Percentiles rank a stretch among this genome's conserved stretches.
Evolutionary conservation across 2,888 invertebrate genomes (phyloP).

Genomic region (Meta bourneti): DNA sequence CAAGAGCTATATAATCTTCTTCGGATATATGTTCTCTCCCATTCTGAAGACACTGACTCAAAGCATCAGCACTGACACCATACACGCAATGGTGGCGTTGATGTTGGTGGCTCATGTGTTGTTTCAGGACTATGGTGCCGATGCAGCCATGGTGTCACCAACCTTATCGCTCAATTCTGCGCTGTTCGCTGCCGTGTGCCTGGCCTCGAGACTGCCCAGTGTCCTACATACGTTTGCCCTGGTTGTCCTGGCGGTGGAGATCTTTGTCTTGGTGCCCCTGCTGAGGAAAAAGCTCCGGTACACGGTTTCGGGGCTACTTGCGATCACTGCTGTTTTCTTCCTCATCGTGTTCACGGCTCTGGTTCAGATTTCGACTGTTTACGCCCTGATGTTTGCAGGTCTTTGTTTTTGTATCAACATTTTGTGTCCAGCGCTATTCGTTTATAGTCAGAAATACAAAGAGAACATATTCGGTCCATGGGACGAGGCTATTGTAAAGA

Average conservation of each 20-base stretch:
- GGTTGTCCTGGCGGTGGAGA: conserved; percentile 91
- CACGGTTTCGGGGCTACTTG: conserved; percentile 80
- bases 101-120: conserved; percentile 93
- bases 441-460: conserved; percentile 89
- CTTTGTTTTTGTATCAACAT: conserved; percentile 84
- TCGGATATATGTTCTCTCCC: conserved; percentile 94
- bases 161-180: conserved; percentile 96
- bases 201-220: conserved; percentile 93
- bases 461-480: conserved; percentile 81
- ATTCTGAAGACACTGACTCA: conserved; percentile 96
- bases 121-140: conserved; percentile 95
- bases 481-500: conserved; percentile 68
- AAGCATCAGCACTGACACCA: conserved; percentile 98
- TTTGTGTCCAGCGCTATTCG: conserved; percentile 88
- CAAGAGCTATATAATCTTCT: conserved; percentile 90
- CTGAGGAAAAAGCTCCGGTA: conserved; percentile 85
- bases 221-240: conserved; percentile 93
- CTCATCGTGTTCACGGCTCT: conserved; percentile 31
- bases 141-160: conserved; percentile 90
- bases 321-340: conserved; percentile 33
- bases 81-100: conserved; percentile 93
- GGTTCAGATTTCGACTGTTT: conserved; percentile 76
- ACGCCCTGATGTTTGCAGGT: conserved; percentile 80
- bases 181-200: conserved; percentile 95
- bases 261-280: conserved; percentile 94